phyloP scores from a whole-genome alignment of 2,797 vertebrate genomes.

The Neosilurus mollespiculum region DNA sequence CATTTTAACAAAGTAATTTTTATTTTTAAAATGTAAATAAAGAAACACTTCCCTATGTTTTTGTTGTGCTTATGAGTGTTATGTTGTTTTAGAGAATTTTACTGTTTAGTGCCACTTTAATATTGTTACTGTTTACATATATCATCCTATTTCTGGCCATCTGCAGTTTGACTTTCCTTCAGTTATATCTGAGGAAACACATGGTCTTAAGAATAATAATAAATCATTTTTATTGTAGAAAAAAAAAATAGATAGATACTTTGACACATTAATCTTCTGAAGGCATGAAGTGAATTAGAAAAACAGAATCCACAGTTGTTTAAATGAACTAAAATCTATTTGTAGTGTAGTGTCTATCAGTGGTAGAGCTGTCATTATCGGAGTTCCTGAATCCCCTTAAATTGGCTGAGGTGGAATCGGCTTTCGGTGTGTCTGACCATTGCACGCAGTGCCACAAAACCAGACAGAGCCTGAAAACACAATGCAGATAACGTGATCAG shows the following conservation, averaged over 20 bases:
- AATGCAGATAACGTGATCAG: not conserved
- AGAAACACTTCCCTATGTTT: not conserved
- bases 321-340: not conserved
- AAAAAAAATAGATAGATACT: not conserved
- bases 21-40: not conserved
- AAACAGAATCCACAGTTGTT: not conserved
- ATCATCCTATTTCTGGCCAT: not conserved
- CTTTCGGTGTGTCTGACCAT: slow-evolving; percentile 86
- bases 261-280: not conserved
- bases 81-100: not conserved
- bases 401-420: slow-evolving; percentile 83
- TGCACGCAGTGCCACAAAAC: slow-evolving; percentile 81
- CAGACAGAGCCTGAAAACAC: slow-evolving; percentile 69
- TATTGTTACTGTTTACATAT: not conserved
- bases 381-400: slow-evolving; percentile 70
- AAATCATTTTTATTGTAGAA: not conserved
- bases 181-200: not conserved
- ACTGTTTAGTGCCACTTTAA: not conserved
- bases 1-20: not conserved
- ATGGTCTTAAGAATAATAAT: not conserved
- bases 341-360: not conserved
- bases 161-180: not conserved
- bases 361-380: slow-evolving; percentile 3
- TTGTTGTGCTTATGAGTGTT: not conserved
- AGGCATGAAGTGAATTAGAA: not conserved